These are phyloP conservation scores for Melinopterus prodromus DNA, from an alignment of 2,888 invertebrate genomes.

Conservation along the genomic window DNA sequence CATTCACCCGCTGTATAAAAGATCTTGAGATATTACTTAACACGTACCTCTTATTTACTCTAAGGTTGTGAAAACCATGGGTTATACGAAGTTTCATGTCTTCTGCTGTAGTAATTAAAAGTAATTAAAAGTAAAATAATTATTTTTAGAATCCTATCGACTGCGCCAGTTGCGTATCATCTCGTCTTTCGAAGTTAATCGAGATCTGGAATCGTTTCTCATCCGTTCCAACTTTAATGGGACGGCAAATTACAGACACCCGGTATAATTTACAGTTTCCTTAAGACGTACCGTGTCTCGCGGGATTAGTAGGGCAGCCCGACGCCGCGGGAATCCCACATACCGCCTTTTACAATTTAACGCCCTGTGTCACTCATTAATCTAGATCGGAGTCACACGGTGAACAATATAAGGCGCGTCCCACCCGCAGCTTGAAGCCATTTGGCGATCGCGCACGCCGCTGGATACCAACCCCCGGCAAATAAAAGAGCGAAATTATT, in stretches of 20 bases:
- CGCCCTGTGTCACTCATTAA: constrained; percentile 41
- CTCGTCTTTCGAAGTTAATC: background rate
- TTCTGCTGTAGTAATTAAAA: too few species aligned
- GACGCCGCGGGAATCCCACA: background rate
- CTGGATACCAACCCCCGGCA: background rate
- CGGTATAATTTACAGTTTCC: constrained; percentile 4
- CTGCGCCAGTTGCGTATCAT: background rate
- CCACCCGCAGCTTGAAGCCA: constrained; percentile 17
- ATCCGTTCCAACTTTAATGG: background rate
- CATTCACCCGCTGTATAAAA: too few species aligned
- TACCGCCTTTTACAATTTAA: constrained; percentile 21
- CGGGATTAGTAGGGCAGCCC: background rate
- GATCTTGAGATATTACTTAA: too few species aligned
- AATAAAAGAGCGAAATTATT: constrained; percentile 18
- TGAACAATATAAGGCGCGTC: constrained; percentile 44
- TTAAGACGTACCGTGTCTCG: background rate
- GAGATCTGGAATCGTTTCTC: background rate
- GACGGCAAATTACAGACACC: background rate
- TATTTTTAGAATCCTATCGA: too few species aligned
- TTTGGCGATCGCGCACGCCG: constrained; percentile 8
- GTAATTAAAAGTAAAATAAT: too few species aligned
- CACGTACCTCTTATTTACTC: too few species aligned
- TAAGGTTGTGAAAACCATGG: too few species aligned
- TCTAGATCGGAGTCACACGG: constrained; percentile 45
- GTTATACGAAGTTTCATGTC: too few species aligned